A percentile compares a stretch with the other conserved stretches of the same genome.
phyloP scores from a whole-genome alignment of 92 coral and sea anemone species.

The Hydrozoanthus gracilis region DNA sequence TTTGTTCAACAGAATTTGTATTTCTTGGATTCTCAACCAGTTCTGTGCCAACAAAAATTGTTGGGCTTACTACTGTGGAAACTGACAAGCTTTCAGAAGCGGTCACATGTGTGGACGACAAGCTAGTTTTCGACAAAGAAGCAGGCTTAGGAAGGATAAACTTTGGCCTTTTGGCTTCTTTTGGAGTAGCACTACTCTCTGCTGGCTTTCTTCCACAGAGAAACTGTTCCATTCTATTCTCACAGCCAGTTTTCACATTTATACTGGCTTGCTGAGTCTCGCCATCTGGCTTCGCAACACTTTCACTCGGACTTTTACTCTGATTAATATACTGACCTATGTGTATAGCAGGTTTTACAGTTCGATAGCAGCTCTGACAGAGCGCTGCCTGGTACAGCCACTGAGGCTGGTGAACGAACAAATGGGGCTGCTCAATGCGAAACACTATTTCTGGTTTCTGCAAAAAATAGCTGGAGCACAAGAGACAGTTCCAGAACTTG shows the following conservation, averaged over 20 bases:
- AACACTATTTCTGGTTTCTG: slow-evolving; percentile 95
- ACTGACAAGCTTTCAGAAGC: background rate
- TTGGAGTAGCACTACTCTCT: background rate
- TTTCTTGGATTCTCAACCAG: background rate
- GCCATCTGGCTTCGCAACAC: background rate
- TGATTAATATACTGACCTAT: slow-evolving; percentile 12
- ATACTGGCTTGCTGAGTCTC: background rate
- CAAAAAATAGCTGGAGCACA: slow-evolving; percentile 96
- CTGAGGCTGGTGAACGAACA: slow-evolving; percentile 90
- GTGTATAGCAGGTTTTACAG: slow-evolving; percentile 23
- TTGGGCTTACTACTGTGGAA: background rate
- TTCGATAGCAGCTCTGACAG: slow-evolving; percentile 69
- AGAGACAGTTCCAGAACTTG: slow-evolving; percentile 99
- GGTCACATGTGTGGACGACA: background rate
- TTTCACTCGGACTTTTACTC: background rate
- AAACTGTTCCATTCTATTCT: background rate
- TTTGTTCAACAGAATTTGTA: no score
- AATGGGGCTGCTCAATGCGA: slow-evolving; percentile 91
- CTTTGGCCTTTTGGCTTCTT: slow-evolving; percentile 15
- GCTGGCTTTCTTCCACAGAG: background rate
- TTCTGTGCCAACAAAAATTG: background rate
- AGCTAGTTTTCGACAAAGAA: background rate
- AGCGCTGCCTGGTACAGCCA: slow-evolving; percentile 99
- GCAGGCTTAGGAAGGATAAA: slow-evolving; percentile 43
- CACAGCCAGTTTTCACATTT: background rate